These are phyloP conservation scores for Eptesicus fuscus DNA, from an alignment of 2,113 vertebrate species.

Conservation along the genomic window DNA sequence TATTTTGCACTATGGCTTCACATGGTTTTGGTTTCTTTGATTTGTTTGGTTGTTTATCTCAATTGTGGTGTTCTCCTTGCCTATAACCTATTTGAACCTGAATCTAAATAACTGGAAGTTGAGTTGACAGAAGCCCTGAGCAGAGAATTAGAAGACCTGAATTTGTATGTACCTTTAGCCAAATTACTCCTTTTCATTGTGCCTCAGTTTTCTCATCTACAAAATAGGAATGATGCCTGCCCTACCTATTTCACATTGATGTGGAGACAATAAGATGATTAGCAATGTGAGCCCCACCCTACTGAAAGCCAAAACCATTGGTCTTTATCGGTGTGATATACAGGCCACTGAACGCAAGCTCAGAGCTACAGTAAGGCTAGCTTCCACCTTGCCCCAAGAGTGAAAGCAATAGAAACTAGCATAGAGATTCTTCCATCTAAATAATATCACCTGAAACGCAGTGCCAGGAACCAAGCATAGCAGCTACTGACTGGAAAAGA, in stretches of 20 bases:
- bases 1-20: conserved; percentile 39
- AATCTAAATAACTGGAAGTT: not conserved
- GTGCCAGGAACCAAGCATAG: not conserved
- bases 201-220: not conserved
- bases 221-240: not conserved
- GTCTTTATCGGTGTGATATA: not conserved
- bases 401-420: not conserved
- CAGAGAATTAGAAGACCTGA: not conserved
- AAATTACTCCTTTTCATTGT: not conserved
- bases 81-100: not conserved
- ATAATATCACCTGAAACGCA: not conserved
- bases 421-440: not conserved
- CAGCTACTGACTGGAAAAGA: not conserved
- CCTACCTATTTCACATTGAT: not conserved
- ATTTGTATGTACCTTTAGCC: not conserved
- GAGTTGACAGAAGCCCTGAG: not conserved
- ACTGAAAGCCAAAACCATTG: not conserved
- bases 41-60: not conserved
- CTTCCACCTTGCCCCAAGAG: not conserved
- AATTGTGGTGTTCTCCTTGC: not conserved
- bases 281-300: not conserved
- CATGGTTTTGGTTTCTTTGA: not conserved
- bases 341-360: not conserved
- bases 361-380: not conserved
- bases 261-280: not conserved